These are phyloP conservation scores for Caenorhabditis briggsae DNA, from an alignment of 1,140 invertebrate species.

Conservation along the genomic window DNA sequence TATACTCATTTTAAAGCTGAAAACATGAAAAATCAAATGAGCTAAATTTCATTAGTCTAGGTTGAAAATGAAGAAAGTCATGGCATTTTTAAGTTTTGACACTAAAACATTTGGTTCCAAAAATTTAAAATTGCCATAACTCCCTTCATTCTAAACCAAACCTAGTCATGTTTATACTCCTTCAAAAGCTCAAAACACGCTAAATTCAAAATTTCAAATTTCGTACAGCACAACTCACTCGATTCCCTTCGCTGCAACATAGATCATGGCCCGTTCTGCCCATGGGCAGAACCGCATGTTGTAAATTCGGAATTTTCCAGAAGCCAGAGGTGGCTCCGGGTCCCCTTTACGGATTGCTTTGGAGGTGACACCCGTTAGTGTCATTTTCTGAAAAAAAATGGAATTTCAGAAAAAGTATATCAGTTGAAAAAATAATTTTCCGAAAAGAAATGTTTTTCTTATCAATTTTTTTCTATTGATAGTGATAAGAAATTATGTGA, in stretches of 20 bases:
- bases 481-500: conserved; percentile 18
- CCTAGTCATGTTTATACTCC: too few relatives aligned
- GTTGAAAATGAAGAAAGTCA: too few relatives aligned
- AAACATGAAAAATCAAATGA: too few relatives aligned
- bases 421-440: not conserved
- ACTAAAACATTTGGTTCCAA: too few relatives aligned
- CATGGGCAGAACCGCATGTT: conserved; percentile 92
- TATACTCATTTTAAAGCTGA: too few relatives aligned
- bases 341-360: conserved; percentile 34
- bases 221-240: conserved; percentile 81
- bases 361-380: not conserved
- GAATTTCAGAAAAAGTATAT: not conserved
- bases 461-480: not conserved
- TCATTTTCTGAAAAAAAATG: not conserved
- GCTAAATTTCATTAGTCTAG: too few relatives aligned
- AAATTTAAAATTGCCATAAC: too few relatives aligned
- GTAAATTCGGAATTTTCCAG: conserved; percentile 85
- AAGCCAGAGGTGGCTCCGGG: conserved; percentile 68
- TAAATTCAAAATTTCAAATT: too few relatives aligned
- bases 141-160: too few relatives aligned
- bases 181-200: too few relatives aligned
- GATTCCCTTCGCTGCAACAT: conserved; percentile 87
- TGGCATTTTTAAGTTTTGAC: too few relatives aligned
- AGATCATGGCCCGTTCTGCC: conserved; percentile 86
- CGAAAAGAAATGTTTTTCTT: not conserved